A percentile compares a stretch with the other conserved stretches of the same genome.
Conservation (phyloP, 2,113 vertebrate species). For the Cathartes aura region DNA sequence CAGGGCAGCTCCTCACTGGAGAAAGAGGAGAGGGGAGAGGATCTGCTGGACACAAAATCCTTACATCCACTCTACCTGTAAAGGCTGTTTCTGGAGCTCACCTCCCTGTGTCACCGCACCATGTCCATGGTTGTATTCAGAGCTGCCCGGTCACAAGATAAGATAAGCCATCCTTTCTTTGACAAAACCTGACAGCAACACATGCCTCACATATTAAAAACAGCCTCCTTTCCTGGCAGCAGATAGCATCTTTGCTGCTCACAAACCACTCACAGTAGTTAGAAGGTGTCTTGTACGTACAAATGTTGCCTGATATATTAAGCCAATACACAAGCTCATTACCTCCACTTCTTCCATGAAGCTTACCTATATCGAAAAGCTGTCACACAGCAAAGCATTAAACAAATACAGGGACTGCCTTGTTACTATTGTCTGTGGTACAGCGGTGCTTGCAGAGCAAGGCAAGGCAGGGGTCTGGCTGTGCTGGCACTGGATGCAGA, state of each 20-base stretch:
- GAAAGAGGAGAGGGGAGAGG: neutral
- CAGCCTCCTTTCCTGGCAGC: neutral
- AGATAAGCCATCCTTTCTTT: neutral
- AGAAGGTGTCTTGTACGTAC: neutral
- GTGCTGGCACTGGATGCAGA: fast-evolving
- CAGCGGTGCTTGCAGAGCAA: neutral
- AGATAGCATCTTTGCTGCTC: conserved; percentile 24
- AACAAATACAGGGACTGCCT: conserved; percentile 10
- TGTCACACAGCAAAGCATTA: conserved; percentile 35
- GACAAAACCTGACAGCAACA: conserved; percentile 8
- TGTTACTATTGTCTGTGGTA: neutral
- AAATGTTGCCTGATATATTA: conserved; percentile 38
- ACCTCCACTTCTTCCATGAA: neutral
- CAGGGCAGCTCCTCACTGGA: neutral
- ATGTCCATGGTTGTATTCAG: neutral
- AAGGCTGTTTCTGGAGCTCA: neutral
- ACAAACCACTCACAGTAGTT: neutral
- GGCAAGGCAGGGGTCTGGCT: neutral
- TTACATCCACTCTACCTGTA: neutral
- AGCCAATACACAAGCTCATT: conserved; percentile 56
- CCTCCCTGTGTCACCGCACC: fast-evolving
- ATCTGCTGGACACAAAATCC: neutral
- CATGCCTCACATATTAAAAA: neutral
- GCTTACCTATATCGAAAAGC: conserved; percentile 44
- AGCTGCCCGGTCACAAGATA: neutral